Evolutionary conservation across 2,113 vertebrate genomes (phyloP), one percentile per base, ranked within the genome.

Genomic region (Gymnogyps californianus): DNA sequence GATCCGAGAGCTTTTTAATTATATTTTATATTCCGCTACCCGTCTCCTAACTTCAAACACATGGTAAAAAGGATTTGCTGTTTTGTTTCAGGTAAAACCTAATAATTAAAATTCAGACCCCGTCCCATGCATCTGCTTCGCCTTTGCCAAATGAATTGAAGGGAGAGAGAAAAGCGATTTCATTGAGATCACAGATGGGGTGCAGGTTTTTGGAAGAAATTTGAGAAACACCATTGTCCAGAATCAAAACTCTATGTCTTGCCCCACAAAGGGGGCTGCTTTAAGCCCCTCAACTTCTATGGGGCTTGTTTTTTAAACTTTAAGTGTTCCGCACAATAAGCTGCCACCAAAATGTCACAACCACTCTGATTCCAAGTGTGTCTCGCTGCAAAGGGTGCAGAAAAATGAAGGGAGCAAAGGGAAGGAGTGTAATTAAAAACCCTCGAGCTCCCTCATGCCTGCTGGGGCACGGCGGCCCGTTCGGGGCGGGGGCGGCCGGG

Each of bases 121-220:
- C 98, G 97, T 99, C 98, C 98, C 98, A 98, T 98, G 99, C 99
- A 99, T 99, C 99, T 99, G 99, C 99, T 98, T 98, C 98, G 83
- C 96, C 98, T 98, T 99, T 99, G 98, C 97, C 98, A 98, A 98
- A 96, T 98, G 98, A 98, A 98, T 98, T 98, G 98, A 98, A 98
- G 98, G 98, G 98, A 98, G 98, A 98, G 98, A 98, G 98, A 98
- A 99, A 99, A 99, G 98, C 98, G 98, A 98, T 97, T 98, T 99
- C 98, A 99, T 99, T 99, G 98, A 99, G 98, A 99, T 99, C 99
- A 99, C 99, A 99, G 99, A 99, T 99, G 99, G 99, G 99, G 98
- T 99, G 98, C 99, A 98, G 98, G 98, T 99, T 99, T 99, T 99
- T 98, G 98, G 98, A 97, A 98, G 99, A 99, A 99, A 99, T 99